Evolutionary conservation across 1,140 invertebrate genomes (phyloP).

Genomic region (Procambarus clarkii): DNA sequence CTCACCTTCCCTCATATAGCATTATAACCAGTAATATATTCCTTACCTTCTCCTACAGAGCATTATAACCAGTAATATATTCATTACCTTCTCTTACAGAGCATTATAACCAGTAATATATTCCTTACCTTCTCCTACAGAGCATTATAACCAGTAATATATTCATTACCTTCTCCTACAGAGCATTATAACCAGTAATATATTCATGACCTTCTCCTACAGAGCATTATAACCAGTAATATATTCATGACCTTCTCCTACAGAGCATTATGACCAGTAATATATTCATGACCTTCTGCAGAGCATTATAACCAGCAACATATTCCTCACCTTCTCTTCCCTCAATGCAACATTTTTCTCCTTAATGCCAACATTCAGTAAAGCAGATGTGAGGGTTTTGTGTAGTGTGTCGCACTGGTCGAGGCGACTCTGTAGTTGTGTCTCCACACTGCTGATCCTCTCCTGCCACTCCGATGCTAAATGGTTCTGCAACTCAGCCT

Average conservation of each 20-base stretch:
- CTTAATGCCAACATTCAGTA: neutral
- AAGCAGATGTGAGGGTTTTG: constrained; percentile 10
- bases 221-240: too few species aligned
- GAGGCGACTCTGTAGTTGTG: constrained; percentile 31
- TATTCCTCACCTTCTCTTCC: constrained; percentile 44
- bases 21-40: too few species aligned
- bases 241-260: too few species aligned
- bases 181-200: too few species aligned
- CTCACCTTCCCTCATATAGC: too few species aligned
- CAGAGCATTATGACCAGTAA: too few species aligned
- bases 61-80: too few species aligned
- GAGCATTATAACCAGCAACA: too few species aligned
- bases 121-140: constrained; percentile 47
- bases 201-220: neutral
- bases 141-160: too few species aligned
- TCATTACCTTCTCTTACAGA: neutral
- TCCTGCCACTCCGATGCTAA: constrained; percentile 42
- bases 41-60: too few species aligned
- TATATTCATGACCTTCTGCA: neutral
- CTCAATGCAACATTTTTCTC: constrained; percentile 16
- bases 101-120: too few species aligned
- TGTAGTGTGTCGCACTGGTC: constrained; percentile 44
- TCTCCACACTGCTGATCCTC: constrained; percentile 32
- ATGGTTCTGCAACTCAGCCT: constrained; percentile 52
- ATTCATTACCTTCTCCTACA: too few species aligned